Conservation (phyloP, 2,888 invertebrate genomes). For the Icerya purchasi region DNA sequence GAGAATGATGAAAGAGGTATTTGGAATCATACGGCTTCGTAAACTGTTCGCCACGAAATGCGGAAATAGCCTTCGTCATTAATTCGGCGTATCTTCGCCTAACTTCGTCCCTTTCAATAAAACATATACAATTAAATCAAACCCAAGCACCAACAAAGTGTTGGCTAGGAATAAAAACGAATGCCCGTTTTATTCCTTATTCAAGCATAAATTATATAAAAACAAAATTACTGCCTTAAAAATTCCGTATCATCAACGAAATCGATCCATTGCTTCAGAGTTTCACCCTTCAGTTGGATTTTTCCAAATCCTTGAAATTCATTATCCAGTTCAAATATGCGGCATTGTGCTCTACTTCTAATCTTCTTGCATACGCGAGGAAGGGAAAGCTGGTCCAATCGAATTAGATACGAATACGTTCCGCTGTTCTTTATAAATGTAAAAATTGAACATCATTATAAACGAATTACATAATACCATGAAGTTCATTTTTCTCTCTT, state of each 20-base stretch:
- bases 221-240: conserved; percentile 43
- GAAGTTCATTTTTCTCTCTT: too few species aligned
- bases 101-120: conserved; percentile 32
- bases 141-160: too few species aligned
- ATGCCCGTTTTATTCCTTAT: too few species aligned
- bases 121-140: too few species aligned
- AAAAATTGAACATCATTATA: not conserved
- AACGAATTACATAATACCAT: too few species aligned
- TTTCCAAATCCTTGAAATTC: conserved; percentile 41
- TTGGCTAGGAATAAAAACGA: too few species aligned
- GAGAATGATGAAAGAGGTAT: conserved; percentile 23
- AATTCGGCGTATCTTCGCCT: conserved; percentile 40
- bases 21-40: not conserved
- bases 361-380: conserved; percentile 28
- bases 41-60: not conserved
- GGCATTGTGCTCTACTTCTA: conserved; percentile 20
- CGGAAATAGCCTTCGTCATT: conserved; percentile 34
- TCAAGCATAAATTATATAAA: too few species aligned
- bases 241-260: conserved; percentile 41
- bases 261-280: conserved; percentile 39
- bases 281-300: conserved; percentile 33
- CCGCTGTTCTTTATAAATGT: not conserved
- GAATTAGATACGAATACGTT: conserved; percentile 35
- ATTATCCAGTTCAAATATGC: conserved; percentile 28
- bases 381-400: conserved; percentile 37